Conservation (phyloP, 2,888 invertebrate genomes). For the Onthophagus sagittarius region DNA sequence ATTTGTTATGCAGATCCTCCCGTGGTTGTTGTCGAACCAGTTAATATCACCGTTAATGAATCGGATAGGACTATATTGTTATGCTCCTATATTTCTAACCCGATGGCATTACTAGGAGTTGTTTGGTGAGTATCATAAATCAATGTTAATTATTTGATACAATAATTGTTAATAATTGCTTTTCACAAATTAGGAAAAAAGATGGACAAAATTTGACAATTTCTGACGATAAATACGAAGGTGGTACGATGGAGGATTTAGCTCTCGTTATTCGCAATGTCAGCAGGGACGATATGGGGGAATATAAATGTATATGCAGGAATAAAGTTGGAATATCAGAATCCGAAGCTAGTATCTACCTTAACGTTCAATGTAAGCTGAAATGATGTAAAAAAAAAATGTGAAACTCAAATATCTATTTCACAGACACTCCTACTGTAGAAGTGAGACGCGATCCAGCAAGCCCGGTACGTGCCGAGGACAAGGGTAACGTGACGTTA, state of each 20-base stretch:
- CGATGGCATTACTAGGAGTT: constrained; percentile 70
- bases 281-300: constrained; percentile 74
- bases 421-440: constrained; percentile 72
- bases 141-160: neutral
- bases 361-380: constrained; percentile 80
- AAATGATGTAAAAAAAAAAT: neutral
- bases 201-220: constrained; percentile 61
- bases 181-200: constrained; percentile 57
- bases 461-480: constrained; percentile 73
- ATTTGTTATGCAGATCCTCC: constrained; percentile 67
- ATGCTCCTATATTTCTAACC: constrained; percentile 84
- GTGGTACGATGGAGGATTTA: constrained; percentile 71
- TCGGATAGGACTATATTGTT: constrained; percentile 63
- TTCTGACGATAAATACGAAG: constrained; percentile 64
- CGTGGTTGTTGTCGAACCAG: constrained; percentile 70
- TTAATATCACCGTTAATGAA: constrained; percentile 75
- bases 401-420: neutral
- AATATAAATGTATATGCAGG: constrained; percentile 76
- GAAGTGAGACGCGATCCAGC: constrained; percentile 72
- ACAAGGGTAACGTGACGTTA: constrained; percentile 75
- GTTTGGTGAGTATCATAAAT: constrained; percentile 65
- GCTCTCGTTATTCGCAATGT: constrained; percentile 74
- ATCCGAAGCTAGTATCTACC: constrained; percentile 68
- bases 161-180: no score
- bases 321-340: constrained; percentile 76